A percentile compares a stretch with the other conserved stretches of the same genome.
phyloP scores from a whole-genome alignment of 2,888 invertebrate species.

The Acanthoscelides obtectus region DNA sequence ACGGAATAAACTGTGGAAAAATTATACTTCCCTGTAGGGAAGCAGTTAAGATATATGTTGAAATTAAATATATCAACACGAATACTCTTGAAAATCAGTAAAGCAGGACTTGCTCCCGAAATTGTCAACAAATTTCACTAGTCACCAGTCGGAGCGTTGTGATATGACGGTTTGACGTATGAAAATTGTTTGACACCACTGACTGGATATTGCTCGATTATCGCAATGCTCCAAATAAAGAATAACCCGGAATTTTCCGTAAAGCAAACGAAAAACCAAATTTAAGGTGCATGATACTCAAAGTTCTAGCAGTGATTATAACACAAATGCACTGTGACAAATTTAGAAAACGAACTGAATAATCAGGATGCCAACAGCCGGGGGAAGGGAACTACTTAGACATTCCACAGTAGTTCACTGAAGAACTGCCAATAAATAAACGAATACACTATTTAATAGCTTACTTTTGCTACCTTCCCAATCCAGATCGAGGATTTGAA shows the following conservation, averaged over 20 bases:
- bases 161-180: conserved; percentile 20
- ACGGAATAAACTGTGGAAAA: conserved; percentile 10
- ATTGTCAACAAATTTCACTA: conserved; percentile 27
- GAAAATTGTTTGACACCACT: conserved; percentile 28
- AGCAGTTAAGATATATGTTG: background rate
- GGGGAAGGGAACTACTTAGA: conserved; percentile 21
- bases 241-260: background rate
- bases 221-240: conserved; percentile 6
- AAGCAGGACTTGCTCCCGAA: conserved; percentile 4
- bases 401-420: conserved; percentile 22
- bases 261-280: background rate
- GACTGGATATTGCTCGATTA: conserved; percentile 27
- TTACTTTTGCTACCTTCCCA: background rate
- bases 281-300: conserved; percentile 8
- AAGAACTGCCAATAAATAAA: conserved; percentile 2
- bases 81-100: background rate
- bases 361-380: conserved; percentile 20
- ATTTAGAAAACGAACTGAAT: conserved; percentile 32
- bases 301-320: background rate
- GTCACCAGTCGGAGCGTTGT: conserved; percentile 21
- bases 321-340: conserved; percentile 25
- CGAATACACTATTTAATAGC: background rate
- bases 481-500: background rate
- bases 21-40: background rate
- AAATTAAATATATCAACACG: background rate